Evolutionary conservation across 2,797 vertebrate genomes (phyloP), one percentile per base, ranked within the genome.

Genomic region (Pempheris klunzingeri): DNA sequence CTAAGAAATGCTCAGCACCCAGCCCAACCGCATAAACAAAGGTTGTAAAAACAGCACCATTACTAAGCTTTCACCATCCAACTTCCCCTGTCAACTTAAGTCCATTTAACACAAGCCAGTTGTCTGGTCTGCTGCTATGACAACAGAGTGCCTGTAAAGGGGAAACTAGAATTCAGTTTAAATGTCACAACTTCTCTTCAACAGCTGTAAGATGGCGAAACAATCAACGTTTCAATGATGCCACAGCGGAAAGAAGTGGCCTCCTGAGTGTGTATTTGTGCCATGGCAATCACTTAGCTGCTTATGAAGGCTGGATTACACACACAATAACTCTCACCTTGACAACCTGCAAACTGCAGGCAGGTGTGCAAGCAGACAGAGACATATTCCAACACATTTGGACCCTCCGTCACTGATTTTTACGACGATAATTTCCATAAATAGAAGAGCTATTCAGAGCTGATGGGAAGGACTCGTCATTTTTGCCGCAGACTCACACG

Each of bases 131-230:
- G 87, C 84, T 86, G 78, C 87, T 78, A 88, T 88, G 86, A 82
- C 87, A 90, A 90, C 90, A 68, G 62, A 61, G 74, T 28, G 50
- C 59, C 17, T 2, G 61, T 6, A 14, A 74, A 41, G 52, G 44
- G 80, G 47, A 77, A 73, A 67, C 32, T 13, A 74, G 62, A 62
- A 39, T 71, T 66, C 26, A 80, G 75, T 76, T 79, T 76, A 80
- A 88, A 87, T 82, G 86, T 83, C 82, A 88, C 78, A 90, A 86
- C 83, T 78, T 87, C 76, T 79, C 61, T 47, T 44, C 5, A 74
- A 79, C 73, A 68, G 75, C 70, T 80, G 64, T n/a, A 59, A 76
- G 54, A 87, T 50, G 65, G 69, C 0, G 53, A 78, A 82, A 78
- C 71, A 64, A 84, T 77, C 78, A 55, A 71, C 5, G 8, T 63